Percentiles rank a stretch among this genome's conserved stretches.
Conservation (phyloP, 2,888 invertebrate genomes). For the Noctua pronuba region DNA sequence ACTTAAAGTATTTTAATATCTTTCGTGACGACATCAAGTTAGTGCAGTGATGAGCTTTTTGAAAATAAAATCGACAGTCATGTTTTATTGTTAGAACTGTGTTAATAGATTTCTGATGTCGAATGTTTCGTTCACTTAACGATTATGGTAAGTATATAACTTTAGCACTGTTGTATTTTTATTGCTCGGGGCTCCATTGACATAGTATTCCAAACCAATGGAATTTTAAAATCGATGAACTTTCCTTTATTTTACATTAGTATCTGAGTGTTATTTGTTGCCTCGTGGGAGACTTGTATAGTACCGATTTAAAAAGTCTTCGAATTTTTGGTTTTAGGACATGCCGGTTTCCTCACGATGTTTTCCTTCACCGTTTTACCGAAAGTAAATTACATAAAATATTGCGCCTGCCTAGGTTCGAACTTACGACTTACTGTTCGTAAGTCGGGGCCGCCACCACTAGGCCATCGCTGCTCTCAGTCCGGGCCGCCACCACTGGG, state of each 20-base stretch:
- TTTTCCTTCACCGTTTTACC: too few species aligned
- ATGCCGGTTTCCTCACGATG: too few species aligned
- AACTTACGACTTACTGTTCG: too few species aligned
- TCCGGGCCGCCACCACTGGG: too few species aligned
- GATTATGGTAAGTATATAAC: neutral
- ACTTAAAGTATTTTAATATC: constrained; percentile 34
- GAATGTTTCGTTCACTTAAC: neutral
- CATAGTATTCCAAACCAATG: neutral
- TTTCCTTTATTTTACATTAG: neutral
- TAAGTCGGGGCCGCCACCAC: too few species aligned
- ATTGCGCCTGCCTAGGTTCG: too few species aligned
- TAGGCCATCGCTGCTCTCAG: too few species aligned
- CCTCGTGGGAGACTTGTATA: neutral
- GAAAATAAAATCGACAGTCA: neutral
- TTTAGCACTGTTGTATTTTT: neutral
- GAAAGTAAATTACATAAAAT: too few species aligned
- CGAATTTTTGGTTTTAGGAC: too few species aligned
- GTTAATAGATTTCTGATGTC: neutral
- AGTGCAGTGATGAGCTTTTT: constrained; percentile 11
- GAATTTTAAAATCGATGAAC: neutral
- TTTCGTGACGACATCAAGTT: constrained; percentile 22
- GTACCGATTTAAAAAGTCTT: neutral
- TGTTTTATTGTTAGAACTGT: constrained; percentile 4
- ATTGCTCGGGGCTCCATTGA: neutral
- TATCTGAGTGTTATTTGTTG: neutral